These are phyloP conservation scores for Spea hammondii DNA, from an alignment of 2,797 vertebrate genomes.

Conservation along the genomic window DNA sequence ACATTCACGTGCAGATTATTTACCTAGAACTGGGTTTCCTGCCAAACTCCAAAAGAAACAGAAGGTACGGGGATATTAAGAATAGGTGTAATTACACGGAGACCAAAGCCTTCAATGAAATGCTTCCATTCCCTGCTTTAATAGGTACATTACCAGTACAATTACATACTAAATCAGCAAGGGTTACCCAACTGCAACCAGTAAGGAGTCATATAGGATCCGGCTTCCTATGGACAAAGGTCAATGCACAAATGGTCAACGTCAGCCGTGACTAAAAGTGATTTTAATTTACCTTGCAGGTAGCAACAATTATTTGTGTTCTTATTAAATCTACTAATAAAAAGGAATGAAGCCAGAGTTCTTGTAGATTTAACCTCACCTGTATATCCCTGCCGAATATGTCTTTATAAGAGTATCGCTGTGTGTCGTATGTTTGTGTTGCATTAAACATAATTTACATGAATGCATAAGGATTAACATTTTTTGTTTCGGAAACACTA, in stretches of 20 bases:
- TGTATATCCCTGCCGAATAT: background rate
- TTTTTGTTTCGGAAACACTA: too few species aligned
- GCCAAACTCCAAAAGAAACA: constrained; percentile 25
- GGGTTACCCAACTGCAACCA: constrained; percentile 24
- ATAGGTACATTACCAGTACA: constrained; percentile 42
- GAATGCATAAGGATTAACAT: too few species aligned
- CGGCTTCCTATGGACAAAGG: constrained; percentile 30
- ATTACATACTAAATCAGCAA: constrained; percentile 39
- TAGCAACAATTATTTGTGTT: background rate
- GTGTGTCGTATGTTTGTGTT: too few species aligned
- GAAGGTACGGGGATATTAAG: constrained; percentile 16
- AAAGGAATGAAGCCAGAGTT: background rate
- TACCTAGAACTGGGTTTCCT: constrained; percentile 5
- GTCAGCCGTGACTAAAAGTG: background rate
- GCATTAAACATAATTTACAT: too few species aligned
- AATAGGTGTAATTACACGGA: constrained; percentile 28
- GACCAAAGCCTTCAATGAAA: constrained; percentile 19
- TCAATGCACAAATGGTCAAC: constrained; percentile 7
- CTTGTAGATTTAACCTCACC: background rate
- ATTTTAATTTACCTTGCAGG: constrained; percentile 1
- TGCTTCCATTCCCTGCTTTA: constrained; percentile 37
- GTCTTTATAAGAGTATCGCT: too few species aligned
- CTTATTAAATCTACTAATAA: background rate
- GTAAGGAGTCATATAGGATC: constrained; percentile 35
- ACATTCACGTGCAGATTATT: constrained; percentile 6